Evolutionary conservation across 2,888 invertebrate genomes (phyloP).

Genomic region (Trisateles emortualis): DNA sequence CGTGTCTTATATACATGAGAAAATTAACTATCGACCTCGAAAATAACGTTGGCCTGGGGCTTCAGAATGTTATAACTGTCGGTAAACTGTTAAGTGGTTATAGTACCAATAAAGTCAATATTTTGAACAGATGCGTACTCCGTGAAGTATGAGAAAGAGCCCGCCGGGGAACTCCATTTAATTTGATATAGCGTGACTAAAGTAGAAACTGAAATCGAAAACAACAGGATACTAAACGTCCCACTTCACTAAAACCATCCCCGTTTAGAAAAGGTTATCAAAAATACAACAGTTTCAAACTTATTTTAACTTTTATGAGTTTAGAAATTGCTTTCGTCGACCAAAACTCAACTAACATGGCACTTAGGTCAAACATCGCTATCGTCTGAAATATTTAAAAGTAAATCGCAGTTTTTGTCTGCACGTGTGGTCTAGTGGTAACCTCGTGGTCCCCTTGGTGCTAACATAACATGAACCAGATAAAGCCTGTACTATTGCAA

Average conservation of each 20-base stretch:
- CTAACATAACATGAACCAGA: no score
- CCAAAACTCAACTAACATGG: constrained; percentile 30
- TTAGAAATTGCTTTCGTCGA: constrained; percentile 37
- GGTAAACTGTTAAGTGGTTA: constrained; percentile 26
- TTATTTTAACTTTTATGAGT: constrained; percentile 33
- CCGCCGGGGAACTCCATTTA: constrained; percentile 24
- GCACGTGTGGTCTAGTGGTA: no score
- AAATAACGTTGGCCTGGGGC: constrained; percentile 13
- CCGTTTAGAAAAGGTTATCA: constrained; percentile 21
- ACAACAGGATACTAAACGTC: constrained; percentile 4
- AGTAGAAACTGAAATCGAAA: constrained; percentile 22
- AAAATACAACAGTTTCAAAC: constrained; percentile 38
- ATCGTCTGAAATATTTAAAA: background rate
- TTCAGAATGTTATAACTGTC: constrained; percentile 24
- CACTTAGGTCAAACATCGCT: constrained; percentile 30
- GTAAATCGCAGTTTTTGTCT: background rate
- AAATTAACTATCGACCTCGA: constrained; percentile 28
- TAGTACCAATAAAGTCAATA: constrained; percentile 45
- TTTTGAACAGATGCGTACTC: constrained; percentile 36
- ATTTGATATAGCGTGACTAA: constrained; percentile 11
- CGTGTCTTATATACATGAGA: constrained; percentile 16
- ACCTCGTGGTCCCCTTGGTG: no score
- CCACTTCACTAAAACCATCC: background rate
- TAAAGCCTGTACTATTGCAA: no score
- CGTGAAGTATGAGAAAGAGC: constrained; percentile 15